Conservation (phyloP, 2,888 invertebrate genomes). For the Pinctada fucata region DNA sequence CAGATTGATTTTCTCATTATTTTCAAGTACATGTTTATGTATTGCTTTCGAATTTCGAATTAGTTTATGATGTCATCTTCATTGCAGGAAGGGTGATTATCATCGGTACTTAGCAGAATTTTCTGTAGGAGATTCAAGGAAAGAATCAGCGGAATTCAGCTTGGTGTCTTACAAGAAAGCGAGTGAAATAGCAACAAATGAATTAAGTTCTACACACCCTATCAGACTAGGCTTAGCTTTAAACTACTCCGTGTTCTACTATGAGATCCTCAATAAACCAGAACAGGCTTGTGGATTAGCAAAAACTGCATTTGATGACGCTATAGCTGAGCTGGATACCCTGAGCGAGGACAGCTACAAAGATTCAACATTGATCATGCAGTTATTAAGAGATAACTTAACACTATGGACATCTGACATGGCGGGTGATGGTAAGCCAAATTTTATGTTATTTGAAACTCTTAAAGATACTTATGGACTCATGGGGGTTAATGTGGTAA, state of each 20-base stretch:
- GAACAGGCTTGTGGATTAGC: slow-evolving; percentile 98
- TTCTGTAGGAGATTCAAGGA: slow-evolving; percentile 96
- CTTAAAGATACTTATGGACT: too few relatives aligned
- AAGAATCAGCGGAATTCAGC: slow-evolving; percentile 97
- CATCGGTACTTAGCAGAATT: slow-evolving; percentile 99
- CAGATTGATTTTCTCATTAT: too few relatives aligned
- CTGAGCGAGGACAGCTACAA: slow-evolving; percentile 93
- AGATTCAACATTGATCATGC: slow-evolving; percentile 99
- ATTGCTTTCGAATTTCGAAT: too few relatives aligned
- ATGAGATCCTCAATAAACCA: slow-evolving; percentile 98
- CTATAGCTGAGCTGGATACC: slow-evolving; percentile 98
- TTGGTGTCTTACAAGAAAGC: slow-evolving; percentile 97
- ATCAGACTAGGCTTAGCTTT: slow-evolving; percentile 96
- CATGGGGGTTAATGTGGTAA: too few relatives aligned
- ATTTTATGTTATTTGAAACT: too few relatives aligned
- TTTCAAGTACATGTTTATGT: too few relatives aligned
- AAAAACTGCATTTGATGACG: slow-evolving; percentile 97
- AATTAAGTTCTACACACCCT: slow-evolving; percentile 97
- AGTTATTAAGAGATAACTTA: slow-evolving; percentile 98
- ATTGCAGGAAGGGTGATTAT: slow-evolving; percentile 89
- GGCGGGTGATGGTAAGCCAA: slow-evolving; percentile 79
- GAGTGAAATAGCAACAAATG: slow-evolving; percentile 97
- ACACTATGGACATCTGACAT: slow-evolving; percentile 96
- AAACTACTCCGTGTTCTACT: slow-evolving; percentile 99
- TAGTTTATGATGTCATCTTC: too few relatives aligned